These are phyloP conservation scores for Atherix ibis DNA, from an alignment of 2,888 invertebrate genomes.

Conservation along the genomic window DNA sequence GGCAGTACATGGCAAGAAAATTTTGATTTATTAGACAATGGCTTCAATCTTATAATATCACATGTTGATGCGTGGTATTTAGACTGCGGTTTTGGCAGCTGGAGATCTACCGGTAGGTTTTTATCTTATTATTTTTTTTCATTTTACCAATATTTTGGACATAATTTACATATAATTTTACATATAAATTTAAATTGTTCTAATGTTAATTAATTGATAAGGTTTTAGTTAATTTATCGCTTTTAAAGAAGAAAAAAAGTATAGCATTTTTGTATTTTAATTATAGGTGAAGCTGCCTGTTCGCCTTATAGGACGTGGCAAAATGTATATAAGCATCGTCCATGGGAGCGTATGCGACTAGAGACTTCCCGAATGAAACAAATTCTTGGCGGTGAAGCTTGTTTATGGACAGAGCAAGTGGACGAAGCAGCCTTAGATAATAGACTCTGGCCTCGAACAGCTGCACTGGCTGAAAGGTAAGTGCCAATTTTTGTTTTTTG, in stretches of 20 bases:
- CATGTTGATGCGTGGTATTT: conserved; percentile 82
- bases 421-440: conserved; percentile 57
- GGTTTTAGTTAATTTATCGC: no score
- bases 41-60: conserved; percentile 61
- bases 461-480: conserved; percentile 61
- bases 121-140: not conserved
- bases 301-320: conserved; percentile 81
- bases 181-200: no score
- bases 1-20: conserved; percentile 69
- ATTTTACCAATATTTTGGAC: not conserved
- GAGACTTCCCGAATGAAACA: conserved; percentile 26
- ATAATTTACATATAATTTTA: not conserved
- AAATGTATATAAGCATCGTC: conserved; percentile 68
- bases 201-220: no score
- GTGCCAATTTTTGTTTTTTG: not conserved
- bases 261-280: no score
- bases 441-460: conserved; percentile 67
- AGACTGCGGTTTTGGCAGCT: conserved; percentile 74
- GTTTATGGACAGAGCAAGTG: conserved; percentile 74
- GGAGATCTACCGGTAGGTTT: conserved; percentile 49
- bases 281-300: conserved; percentile 60
- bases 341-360: conserved; percentile 43
- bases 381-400: conserved; percentile 57
- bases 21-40: conserved; percentile 56
- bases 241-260: no score